These are phyloP conservation scores for Pseudoips prasinana DNA, from an alignment of 2,888 invertebrate species.

Conservation along the genomic window DNA sequence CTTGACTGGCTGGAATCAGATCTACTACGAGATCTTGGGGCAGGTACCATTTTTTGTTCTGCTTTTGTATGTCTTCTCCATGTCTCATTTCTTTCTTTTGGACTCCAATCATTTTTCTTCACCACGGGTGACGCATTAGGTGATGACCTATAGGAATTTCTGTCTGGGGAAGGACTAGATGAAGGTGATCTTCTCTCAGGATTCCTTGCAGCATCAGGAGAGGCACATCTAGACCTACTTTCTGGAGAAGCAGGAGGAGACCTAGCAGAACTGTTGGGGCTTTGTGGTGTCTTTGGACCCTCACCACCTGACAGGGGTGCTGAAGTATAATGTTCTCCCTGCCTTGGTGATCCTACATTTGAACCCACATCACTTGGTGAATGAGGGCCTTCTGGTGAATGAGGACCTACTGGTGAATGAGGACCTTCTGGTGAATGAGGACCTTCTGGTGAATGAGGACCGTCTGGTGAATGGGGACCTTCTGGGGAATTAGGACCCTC, in stretches of 20 bases:
- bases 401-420: conserved; percentile 71
- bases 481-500: conserved; percentile 76
- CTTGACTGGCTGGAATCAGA: conserved; percentile 75
- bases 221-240: conserved; percentile 54
- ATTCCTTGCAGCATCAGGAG: conserved; percentile 61
- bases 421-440: conserved; percentile 75
- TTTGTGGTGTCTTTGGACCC: conserved; percentile 67
- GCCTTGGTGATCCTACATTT: conserved; percentile 54
- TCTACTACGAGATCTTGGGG: conserved; percentile 53
- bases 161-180: conserved; percentile 62
- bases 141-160: conserved; percentile 54
- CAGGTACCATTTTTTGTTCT: conserved; percentile 69
- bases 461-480: conserved; percentile 61
- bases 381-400: conserved; percentile 65
- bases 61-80: conserved; percentile 75
- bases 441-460: conserved; percentile 65
- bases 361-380: conserved; percentile 63
- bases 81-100: conserved; percentile 52
- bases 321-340: conserved; percentile 49
- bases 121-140: conserved; percentile 40
- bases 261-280: conserved; percentile 53
- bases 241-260: conserved; percentile 58
- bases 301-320: conserved; percentile 52
- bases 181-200: conserved; percentile 46
- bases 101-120: conserved; percentile 63